A percentile compares a stretch with the other conserved stretches of the same genome.
These are phyloP conservation scores for Sycobia sp. DNA, from an alignment of 1,140 invertebrate species.

Conservation along the genomic window DNA sequence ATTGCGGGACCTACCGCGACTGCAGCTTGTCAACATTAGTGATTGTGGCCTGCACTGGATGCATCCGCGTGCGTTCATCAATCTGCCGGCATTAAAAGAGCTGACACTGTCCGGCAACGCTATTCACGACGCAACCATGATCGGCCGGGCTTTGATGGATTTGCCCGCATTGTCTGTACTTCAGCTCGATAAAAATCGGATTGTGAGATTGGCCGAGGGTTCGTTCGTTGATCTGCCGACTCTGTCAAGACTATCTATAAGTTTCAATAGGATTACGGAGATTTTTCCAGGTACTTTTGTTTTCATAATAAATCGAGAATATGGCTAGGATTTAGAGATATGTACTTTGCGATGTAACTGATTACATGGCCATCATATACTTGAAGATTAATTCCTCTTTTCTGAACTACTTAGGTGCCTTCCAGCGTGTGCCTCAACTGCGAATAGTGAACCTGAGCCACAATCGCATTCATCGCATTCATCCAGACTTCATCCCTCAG, in stretches of 20 bases:
- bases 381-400: neutral
- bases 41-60: slow-evolving; percentile 79
- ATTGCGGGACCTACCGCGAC: slow-evolving; percentile 74
- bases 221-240: slow-evolving; percentile 80
- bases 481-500: slow-evolving; percentile 80
- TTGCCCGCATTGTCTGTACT: slow-evolving; percentile 72
- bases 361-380: too few species aligned
- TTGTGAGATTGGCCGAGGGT: slow-evolving; percentile 73
- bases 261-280: slow-evolving; percentile 75
- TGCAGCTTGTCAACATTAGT: slow-evolving; percentile 77
- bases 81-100: slow-evolving; percentile 74
- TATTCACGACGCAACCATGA: slow-evolving; percentile 76
- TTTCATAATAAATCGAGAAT: too few species aligned
- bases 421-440: slow-evolving; percentile 76
- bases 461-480: slow-evolving; percentile 77
- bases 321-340: too few species aligned
- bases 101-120: slow-evolving; percentile 74
- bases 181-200: slow-evolving; percentile 72
- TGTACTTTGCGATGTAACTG: too few species aligned
- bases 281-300: slow-evolving; percentile 76
- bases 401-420: slow-evolving; percentile 61
- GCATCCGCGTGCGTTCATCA: slow-evolving; percentile 75
- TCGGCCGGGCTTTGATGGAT: slow-evolving; percentile 77
- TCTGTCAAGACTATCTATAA: slow-evolving; percentile 72
- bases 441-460: slow-evolving; percentile 77